Evolutionary conservation across 1,140 invertebrate genomes (phyloP).

Genomic region (Dolichoris vasculosae): DNA sequence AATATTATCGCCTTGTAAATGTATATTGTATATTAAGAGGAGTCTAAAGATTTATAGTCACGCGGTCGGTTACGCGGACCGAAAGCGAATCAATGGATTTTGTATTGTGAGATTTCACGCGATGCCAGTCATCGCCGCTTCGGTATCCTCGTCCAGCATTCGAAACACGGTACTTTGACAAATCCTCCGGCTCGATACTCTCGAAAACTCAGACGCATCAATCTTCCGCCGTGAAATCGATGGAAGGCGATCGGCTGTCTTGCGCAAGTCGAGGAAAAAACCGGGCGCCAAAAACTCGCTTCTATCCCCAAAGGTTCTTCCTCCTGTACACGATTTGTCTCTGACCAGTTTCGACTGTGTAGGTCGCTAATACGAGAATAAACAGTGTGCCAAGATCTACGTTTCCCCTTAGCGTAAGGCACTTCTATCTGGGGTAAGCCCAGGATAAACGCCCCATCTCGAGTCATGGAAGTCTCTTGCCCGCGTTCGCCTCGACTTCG

Average conservation of each 20-base stretch:
- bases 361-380: conserved; percentile 49
- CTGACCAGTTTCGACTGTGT: background rate
- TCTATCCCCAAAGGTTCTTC: background rate
- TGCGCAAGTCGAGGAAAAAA: background rate
- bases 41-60: background rate
- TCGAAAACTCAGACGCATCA: conserved; percentile 43
- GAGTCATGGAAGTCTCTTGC: background rate
- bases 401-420: background rate
- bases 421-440: background rate
- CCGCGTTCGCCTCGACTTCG: conserved; percentile 3
- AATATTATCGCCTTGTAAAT: background rate
- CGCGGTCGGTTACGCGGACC: too few species aligned
- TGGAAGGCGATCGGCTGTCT: background rate
- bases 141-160: background rate
- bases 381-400: conserved; percentile 39
- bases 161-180: background rate
- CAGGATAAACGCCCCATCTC: background rate
- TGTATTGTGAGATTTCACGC: background rate
- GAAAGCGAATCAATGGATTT: background rate
- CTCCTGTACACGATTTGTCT: conserved; percentile 38
- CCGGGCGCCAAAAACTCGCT: background rate
- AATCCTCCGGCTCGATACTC: conserved; percentile 15
- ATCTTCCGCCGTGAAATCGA: conserved; percentile 35
- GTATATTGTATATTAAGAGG: background rate
- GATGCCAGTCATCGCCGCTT: conserved; percentile 9